Base-by-base conservation (phyloP, 2,113 vertebrate species). In the Mola mola region DNA sequence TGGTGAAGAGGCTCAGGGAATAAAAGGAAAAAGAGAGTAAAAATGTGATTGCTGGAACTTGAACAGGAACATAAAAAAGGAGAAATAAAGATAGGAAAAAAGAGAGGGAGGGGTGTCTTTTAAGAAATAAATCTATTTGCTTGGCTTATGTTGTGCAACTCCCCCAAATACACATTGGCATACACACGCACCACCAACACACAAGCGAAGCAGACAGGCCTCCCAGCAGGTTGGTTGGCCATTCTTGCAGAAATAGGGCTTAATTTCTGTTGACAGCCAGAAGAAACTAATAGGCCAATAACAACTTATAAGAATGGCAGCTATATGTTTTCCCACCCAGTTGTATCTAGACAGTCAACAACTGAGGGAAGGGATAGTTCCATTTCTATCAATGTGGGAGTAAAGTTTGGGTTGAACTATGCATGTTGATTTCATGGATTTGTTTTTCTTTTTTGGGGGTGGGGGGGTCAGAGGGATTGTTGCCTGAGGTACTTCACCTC, bases 211-310 rank as follows among this genome's bases (percentile, higher is more conserved):
- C 62, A 78, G 67, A 81, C 77, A 80, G 82, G 70, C 75, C 79
- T 84, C 88, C 79, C 81, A 24, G 58, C n/a, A 56, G 88, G 75
- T 81, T 86, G 81, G n/a, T 81, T 75, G 86, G 85, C 85, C 77
- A 81, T 56, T 77, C 77, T 83, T 72, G 69, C 67, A 76, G 71
- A 86, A 87, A 76, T 80, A 85, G 82, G 81, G 68, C 79, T 83
- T 87, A 65, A 89, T 87, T 87, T 84, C 55, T 83, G 77, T 83
- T 83, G 82, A 88, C 82, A 83, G 81, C 49, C 68, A 9, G 70
- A 81, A 63, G 64, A 63, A 84, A 84, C 88, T 90, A 90, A 90
- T 90, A 86, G 88, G 81, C 62, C 55, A 31, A 86, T 84, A 79
- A 84, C 74, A 75, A 75, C 75, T 84, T 64, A 86, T 87, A 79